Base-by-base conservation (phyloP, 2,113 vertebrate genomes). In the Jaculus jaculus region DNA sequence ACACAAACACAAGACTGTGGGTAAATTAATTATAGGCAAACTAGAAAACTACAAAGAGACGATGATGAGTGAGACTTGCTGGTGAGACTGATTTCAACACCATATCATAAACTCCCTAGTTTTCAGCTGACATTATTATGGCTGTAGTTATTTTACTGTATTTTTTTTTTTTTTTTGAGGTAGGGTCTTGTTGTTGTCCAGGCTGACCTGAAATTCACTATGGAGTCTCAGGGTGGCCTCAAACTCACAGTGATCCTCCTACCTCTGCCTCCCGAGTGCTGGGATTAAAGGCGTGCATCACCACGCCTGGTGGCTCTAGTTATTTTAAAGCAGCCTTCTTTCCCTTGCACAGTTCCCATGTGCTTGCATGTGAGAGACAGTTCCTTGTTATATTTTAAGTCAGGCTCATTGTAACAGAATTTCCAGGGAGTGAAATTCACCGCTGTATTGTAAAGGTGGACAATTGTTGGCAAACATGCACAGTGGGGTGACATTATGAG, bases 401-500 rank as follows among this genome's bases (percentile, higher is more conserved):
- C 16, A 61, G 32, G 47, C 60, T 72, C 66, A 65, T 39, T 42
- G 1, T 17, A 61, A 3, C 58, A 54, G 9, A 15, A 86, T n/a
- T 81, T 96, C 37, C 28, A 47, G 11, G 20, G 32, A 7, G 30
- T 65, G 13, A 71, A 18, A 28, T 73, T 47, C 54, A 20, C 21
- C 65, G 54, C 32, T 20, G 7, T 17, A 13, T n/a, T 60, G 37
- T 17, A 3, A 3, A 10, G 39, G n/a, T n/a, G 6, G 51, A 37
- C 34, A 12, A 28, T 65, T 37, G 54, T 39, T 47, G 11, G 71
- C 7, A 21, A 66, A 30, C 7, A 17, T 7, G 3, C 7, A 1
- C 47, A 17, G 26, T 1, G 2, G 20, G 16, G n/a, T 68, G 24
- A 9, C 47, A 26, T 11, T 1, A 0, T 30, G 58, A 32, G 13